Base-by-base conservation (phyloP, 2,888 invertebrate genomes). In the Archaeoteleia sp. region DNA sequence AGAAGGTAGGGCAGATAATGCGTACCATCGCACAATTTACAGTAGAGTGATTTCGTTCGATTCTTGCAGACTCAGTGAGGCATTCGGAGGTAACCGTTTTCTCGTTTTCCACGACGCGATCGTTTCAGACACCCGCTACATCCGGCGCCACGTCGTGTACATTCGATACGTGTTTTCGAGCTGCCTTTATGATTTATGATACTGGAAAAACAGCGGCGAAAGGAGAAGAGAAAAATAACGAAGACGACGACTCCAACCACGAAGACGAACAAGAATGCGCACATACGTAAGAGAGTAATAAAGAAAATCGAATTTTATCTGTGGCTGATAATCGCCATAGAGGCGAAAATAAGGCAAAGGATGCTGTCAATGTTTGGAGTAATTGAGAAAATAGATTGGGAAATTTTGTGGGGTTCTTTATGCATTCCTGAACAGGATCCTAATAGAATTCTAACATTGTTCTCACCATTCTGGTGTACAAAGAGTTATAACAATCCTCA, bases 121-220 rank as follows among this genome's bases (percentile, higher is more conserved):
- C 78, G 79, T 82, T 82, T 54, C 58, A 71, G 72, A 74, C 82
- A 82, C 75, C 78, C 80, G 82, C 76, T 74, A 72, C 77, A 30
- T 70, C 60, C 67, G 70, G 67, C 69, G 72, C 70, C 66, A 61
- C 67, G 62, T 63, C 68, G 63, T 62, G 69, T 72, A 71, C 76
- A 76, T 79, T 80, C 75, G 74, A 74, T 71, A 67, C 78, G 74
- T 73, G 72, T 79, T 81, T 75, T 77, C 77, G 73, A 73, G 72
- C 45, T 25, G 49, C 30, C 13, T 51, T 75, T 74, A 72, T 81
- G 81, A 82, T 81, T 67, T 67, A 67, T 46, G 53, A 35, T n/a
- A 6, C 34, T 23, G 49, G 49, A 32, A 55, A 49, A 45, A 51
- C 39, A 20, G 57, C 17, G 57, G 30, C 49, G 25, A 51, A 40